Base-by-base conservation (phyloP, 37 sponge, comb jelly and placozoan species). In the Oscarella lobularis region DNA sequence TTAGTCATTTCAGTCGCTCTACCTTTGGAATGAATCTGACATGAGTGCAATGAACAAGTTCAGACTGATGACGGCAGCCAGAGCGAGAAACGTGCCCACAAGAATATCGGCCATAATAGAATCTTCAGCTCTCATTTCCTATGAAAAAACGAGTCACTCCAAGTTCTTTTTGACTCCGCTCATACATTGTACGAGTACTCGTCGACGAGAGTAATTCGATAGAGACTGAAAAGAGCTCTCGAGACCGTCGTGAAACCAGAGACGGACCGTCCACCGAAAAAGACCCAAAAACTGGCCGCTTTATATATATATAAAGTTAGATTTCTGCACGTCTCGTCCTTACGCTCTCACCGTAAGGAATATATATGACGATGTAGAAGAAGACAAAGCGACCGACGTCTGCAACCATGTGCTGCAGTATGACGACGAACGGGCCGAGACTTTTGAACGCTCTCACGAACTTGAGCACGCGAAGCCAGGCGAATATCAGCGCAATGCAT, bases 11-110 rank as follows among this genome's bases (percentile, higher is more conserved):
- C n/a, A n/a, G n/a, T n/a, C n/a, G n/a, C n/a, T n/a, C n/a, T 76
- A 66, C 60, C 33, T 37, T 37, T 85, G 86, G 40, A 85, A 85
- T n/a, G 86, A 81, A 70, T 85, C 70, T n/a, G 82, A 81, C 3
- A 81, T 60, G 0, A 85, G 79, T 31, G 81, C 81, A 38, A 81
- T 85, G 40, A 81, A 81, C 20, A 85, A 41, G 36, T 85, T 85
- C 38, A 85, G 77, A 27, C 77, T 77, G 9, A 80, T 67, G 1
- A 85, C 67, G 35, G 81, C 76, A 2, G 77, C 39, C 9, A 85
- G 30, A 3, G 76, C 4, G 0, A 85, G 78, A 70, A 41, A 80
- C 2, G 78, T 39, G 66, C 38, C 65, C 1, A 80, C 81, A 30
- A 85, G 74, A 3, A 85, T 71, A 29, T 37, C 2, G 36, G 85